Evolutionary conservation across 2,113 vertebrate species (phyloP).

Genomic region (Eudorcas thomsonii): DNA sequence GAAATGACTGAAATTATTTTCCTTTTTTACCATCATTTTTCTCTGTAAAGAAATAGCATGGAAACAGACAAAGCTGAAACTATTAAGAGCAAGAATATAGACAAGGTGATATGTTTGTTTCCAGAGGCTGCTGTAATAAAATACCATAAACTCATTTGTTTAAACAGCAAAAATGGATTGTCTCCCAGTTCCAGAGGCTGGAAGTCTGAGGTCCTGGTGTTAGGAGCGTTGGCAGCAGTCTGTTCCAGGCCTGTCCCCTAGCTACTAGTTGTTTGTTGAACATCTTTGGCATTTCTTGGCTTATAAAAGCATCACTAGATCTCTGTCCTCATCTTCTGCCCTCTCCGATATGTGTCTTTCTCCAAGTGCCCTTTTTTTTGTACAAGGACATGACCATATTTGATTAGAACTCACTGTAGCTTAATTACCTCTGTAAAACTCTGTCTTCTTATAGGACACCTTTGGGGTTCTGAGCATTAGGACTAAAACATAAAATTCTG

Average conservation of each 20-base stretch:
- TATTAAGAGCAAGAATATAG: not conserved
- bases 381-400: not conserved
- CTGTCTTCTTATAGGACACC: not conserved
- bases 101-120: not conserved
- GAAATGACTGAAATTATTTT: not conserved
- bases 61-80: not conserved
- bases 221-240: rapidly evolving
- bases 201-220: too few species aligned
- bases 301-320: not conserved
- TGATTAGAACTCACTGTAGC: not conserved
- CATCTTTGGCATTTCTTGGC: not conserved
- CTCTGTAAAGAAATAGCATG: not conserved
- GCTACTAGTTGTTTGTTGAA: not conserved
- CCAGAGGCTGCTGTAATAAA: not conserved
- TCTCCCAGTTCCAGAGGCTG: not conserved
- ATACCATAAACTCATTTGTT: not conserved
- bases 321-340: not conserved
- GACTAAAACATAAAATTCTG: not conserved
- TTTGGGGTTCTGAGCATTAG: not conserved
- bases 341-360: not conserved
- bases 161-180: not conserved
- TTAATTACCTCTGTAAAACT: not conserved
- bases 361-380: not conserved
- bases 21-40: not conserved
- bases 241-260: not conserved